Percentiles rank a stretch among this genome's conserved stretches.
Conservation (phyloP, 2,113 vertebrate genomes). For the Eublepharis macularius region DNA sequence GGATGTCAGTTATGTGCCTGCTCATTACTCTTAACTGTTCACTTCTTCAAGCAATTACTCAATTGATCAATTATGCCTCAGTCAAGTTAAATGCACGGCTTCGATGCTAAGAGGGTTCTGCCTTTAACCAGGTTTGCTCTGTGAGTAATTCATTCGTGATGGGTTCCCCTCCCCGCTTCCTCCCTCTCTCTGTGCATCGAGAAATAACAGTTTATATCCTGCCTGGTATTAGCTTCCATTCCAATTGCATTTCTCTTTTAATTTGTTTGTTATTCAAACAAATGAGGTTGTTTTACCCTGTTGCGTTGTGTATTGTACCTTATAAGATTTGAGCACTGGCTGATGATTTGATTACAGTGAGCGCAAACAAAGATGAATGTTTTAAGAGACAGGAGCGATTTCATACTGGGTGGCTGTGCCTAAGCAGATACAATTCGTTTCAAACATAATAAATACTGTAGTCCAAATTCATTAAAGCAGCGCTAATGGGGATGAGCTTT, state of each 20-base stretch:
- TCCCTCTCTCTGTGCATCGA: not conserved
- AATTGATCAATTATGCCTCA: conserved; percentile 53
- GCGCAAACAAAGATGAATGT: conserved; percentile 13
- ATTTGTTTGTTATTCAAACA: conserved; percentile 41
- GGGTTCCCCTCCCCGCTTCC: not conserved
- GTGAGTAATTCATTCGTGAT: conserved; percentile 16
- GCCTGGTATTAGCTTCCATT: not conserved
- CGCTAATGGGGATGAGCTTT: conserved; percentile 25
- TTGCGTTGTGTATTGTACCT: conserved; percentile 27
- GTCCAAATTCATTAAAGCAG: conserved; percentile 41
- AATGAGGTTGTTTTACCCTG: conserved; percentile 7
- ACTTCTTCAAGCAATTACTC: conserved; percentile 53
- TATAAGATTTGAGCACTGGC: conserved; percentile 38
- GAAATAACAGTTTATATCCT: conserved; percentile 19
- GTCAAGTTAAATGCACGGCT: conserved; percentile 15
- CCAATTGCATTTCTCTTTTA: conserved; percentile 10
- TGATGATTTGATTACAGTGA: conserved; percentile 34
- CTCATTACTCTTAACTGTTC: conserved; percentile 49
- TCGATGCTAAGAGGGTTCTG: conserved; percentile 35
- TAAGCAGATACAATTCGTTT: conserved; percentile 34
- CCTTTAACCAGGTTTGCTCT: conserved; percentile 12
- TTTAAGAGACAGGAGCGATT: conserved; percentile 19
- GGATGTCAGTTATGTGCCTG: conserved; percentile 21
- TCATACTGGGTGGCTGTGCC: not conserved
- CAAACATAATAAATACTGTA: conserved; percentile 45